Evolutionary conservation across 1,140 invertebrate genomes (phyloP).

Genomic region (Adoxophyes honmai): DNA sequence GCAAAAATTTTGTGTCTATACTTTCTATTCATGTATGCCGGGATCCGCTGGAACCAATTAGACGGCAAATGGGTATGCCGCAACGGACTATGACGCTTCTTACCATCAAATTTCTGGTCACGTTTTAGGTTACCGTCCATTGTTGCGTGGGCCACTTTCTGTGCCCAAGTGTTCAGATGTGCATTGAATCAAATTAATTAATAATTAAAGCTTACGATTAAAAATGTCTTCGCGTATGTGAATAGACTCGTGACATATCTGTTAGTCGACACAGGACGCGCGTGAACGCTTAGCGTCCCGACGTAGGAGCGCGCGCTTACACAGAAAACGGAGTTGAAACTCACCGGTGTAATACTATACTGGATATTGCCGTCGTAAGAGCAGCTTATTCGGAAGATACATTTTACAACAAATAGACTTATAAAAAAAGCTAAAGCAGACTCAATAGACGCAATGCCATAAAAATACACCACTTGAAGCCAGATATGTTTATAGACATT

Average conservation of each 20-base stretch:
- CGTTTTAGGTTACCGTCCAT: conserved; percentile 71
- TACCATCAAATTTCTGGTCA: conserved; percentile 69
- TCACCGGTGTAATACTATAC: too few relatives aligned
- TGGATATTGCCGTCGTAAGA: too few relatives aligned
- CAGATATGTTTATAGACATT: conserved; percentile 19
- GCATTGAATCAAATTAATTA: conserved; percentile 71
- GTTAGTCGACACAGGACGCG: too few relatives aligned
- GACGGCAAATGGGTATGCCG: conserved; percentile 52
- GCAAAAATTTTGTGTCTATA: not conserved
- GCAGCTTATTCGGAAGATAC: too few relatives aligned
- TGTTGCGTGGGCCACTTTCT: conserved; percentile 73
- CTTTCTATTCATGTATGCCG: conserved; percentile 14
- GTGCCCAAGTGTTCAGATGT: conserved; percentile 60
- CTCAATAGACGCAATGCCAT: too few relatives aligned
- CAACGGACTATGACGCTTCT: conserved; percentile 61
- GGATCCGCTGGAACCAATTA: conserved; percentile 60
- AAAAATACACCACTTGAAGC: conserved; percentile 15
- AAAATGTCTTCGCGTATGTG: too few relatives aligned
- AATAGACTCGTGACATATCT: too few relatives aligned
- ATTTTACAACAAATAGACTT: too few relatives aligned
- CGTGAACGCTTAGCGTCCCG: too few relatives aligned
- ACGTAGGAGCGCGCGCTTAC: too few relatives aligned
- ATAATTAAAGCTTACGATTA: conserved; percentile 54
- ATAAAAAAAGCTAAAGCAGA: too few relatives aligned
- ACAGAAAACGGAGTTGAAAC: too few relatives aligned